Evolutionary conservation across 2,797 vertebrate genomes (phyloP).

Genomic region (Sebastes baramenuke): DNA sequence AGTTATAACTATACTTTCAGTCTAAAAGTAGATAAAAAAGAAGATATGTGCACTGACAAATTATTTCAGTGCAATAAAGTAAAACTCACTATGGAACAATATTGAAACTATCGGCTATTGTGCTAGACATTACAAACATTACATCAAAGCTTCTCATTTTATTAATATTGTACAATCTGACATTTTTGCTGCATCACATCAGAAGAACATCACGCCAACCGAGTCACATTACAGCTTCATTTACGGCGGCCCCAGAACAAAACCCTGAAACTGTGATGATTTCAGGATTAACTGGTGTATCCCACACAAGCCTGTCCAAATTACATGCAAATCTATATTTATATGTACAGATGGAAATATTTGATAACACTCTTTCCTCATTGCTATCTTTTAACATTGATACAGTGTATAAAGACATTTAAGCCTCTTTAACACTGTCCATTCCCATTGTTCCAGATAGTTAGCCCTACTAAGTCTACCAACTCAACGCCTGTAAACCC

Average conservation of each 20-base stretch:
- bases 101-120: neutral
- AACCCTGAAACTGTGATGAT: conserved; percentile 44
- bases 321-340: conserved; percentile 56
- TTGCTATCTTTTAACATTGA: conserved; percentile 30
- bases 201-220: neutral
- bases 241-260: conserved; percentile 10
- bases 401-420: conserved; percentile 24
- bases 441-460: conserved; percentile 37
- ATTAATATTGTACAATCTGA: neutral
- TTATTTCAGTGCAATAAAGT: neutral
- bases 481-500: conserved; percentile 45
- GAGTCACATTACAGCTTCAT: conserved; percentile 19
- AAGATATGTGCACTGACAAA: neutral
- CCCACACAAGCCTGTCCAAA: conserved; percentile 28
- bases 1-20: neutral
- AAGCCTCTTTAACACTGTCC: conserved; percentile 45
- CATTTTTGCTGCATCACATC: neutral
- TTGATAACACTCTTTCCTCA: conserved; percentile 35
- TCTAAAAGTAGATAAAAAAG: neutral
- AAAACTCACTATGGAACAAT: neutral
- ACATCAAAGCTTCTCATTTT: neutral
- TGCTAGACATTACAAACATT: neutral
- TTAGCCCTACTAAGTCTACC: conserved; percentile 45
- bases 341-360: conserved; percentile 46
- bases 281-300: conserved; percentile 52